Conservation (phyloP, 2,888 invertebrate genomes). For the Coecobrya sp. region DNA sequence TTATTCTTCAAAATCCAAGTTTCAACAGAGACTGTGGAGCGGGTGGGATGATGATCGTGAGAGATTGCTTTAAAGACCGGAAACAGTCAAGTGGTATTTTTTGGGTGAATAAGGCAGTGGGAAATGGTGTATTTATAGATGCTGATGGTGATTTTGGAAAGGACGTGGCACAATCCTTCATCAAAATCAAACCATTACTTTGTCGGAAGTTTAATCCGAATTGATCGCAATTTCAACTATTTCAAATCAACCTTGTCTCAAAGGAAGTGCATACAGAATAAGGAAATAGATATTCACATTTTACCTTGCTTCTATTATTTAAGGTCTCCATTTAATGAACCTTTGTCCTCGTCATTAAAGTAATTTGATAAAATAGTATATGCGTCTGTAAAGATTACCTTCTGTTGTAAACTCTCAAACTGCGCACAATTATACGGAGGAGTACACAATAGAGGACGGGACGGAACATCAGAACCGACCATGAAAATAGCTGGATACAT, state of each 20-base stretch:
- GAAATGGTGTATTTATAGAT: neutral
- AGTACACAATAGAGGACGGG: neutral
- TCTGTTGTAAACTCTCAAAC: neutral
- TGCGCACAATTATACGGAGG: neutral
- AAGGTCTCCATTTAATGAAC: neutral
- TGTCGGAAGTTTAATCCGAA: conserved; percentile 12
- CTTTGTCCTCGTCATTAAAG: neutral
- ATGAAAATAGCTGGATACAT: conserved; percentile 12
- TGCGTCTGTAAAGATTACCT: neutral
- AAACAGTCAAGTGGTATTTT: conserved; percentile 43
- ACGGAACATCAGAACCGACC: neutral
- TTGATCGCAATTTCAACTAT: neutral
- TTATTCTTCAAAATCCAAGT: neutral
- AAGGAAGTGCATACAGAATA: neutral
- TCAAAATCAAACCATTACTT: conserved; percentile 9
- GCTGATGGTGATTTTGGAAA: neutral
- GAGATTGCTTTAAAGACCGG: conserved; percentile 44
- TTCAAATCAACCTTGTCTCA: neutral
- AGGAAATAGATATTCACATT: neutral
- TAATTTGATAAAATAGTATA: neutral
- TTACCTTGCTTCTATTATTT: neutral
- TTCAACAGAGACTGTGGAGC: neutral
- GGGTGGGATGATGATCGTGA: neutral
- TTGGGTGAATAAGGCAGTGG: neutral
- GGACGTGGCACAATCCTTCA: neutral